Evolutionary conservation across 2,888 invertebrate genomes (phyloP), one percentile per base, ranked within the genome.

Genomic region (Pachydiplax longipennis): DNA sequence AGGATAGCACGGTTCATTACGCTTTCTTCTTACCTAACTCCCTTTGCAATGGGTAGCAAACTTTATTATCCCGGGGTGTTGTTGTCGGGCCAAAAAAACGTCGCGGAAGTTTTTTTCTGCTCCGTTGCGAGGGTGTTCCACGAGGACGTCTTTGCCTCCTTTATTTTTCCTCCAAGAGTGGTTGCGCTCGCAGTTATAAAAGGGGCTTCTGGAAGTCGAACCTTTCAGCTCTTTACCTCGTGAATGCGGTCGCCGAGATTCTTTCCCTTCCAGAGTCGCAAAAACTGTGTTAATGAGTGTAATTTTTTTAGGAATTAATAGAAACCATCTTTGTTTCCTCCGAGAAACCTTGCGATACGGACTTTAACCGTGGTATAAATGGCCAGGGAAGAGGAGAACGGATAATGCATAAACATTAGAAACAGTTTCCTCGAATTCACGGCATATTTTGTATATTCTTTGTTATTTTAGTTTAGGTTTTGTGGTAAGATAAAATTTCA

Each of bases 21-120:
- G 35, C 87, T 87, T 61, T 87, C 22, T 61, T 87, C 37, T 61
- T 87, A 48, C 61, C 87, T 37, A 83, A 18, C 83, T 83, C 58
- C 58, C 83, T 83, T 61, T 35, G 40, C 87, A 18, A 1, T 53
- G 18, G 53, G 18, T 53, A 48, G 61, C 87, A 87, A 87, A 87
- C 37, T 87, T 87, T 37, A 61, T 40, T 37, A 61, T 87, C 87
- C 61, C 61, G 61, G 61, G 61, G 65, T 37, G 61, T 65, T 37
- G 61, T 61, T 83, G 31, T 61, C 31, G 18, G 87, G 35, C n/a
- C 10, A 61, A 65, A 22, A 87, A 40, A 61, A 61, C 37, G 61
- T 15, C n/a, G 37, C 31, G 87, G 87, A 87, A 87, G 22, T 87
- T 61, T 73, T 73, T 73, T 25, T 15, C n/a, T n/a, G 4, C 25